Base-by-base conservation (phyloP, 2,888 invertebrate species). In the Agrotis ipsilon region DNA sequence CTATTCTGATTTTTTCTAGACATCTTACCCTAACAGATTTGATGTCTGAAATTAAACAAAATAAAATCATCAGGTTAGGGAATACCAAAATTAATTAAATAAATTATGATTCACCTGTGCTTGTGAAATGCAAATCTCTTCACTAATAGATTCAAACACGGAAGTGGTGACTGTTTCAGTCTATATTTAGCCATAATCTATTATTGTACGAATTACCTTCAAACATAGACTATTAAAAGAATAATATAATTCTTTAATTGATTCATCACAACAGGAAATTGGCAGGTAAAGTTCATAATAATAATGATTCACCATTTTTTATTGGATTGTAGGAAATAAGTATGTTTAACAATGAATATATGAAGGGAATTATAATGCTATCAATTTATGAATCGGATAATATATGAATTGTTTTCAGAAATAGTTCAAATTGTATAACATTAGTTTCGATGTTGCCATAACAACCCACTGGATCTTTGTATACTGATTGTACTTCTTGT, bases 241-340 rank as follows among this genome's bases (percentile, higher is more conserved):
- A 55, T 45, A 52, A 57, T n/a, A 49, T 57, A 49, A 61, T 64
- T 54, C 39, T 64, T 61, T 61, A 59, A 80, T 76, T 75, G 60
- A 70, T 63, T 78, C 59, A 75, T 59, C 68, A 66, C 19, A 51
- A 24, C 32, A 61, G 51, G 68, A 71, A 76, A 71, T 81, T 81
- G 78, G 81, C 81, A 67, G 45, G n/a, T 64, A 32, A 18, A 61
- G 55, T 62, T 65, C 49, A 75, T 3, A 61, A 24, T 13, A 65
- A 9, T 13, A 48, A 57, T 80, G 72, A 78, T 19, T 78, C 77
- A 81, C 32, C 39, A n/a, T n/a, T n/a, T 19, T 61, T 69, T 52
- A 60, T 57, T 68, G 45, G 55, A 49, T 55, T 39, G 14, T 24
- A 11, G 39, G 18, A 13, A 63, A 54, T 39, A 58, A 32, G 27